Conservation (phyloP, 2,888 invertebrate species). For the Heliconius ethilla region DNA sequence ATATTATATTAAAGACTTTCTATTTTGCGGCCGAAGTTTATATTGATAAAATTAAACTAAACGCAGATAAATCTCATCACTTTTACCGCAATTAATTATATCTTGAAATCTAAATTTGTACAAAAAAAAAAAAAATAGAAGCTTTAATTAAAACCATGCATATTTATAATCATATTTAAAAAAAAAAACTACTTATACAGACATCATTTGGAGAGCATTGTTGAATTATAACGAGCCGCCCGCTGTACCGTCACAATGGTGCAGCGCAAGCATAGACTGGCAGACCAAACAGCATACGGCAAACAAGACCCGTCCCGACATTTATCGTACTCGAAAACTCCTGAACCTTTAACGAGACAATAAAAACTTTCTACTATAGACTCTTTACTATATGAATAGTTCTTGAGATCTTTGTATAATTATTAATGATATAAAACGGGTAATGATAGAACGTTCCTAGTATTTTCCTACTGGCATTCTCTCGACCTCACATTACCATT, state of each 20-base stretch:
- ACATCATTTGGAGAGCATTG: slow-evolving; percentile 34
- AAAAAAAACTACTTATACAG: slow-evolving; percentile 20
- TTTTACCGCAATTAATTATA: slow-evolving; percentile 20
- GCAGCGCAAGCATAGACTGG: slow-evolving; percentile 63
- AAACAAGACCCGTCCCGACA: slow-evolving; percentile 59
- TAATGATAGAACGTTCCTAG: slow-evolving; percentile 32
- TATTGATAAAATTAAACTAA: slow-evolving; percentile 5
- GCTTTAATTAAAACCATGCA: slow-evolving; percentile 24
- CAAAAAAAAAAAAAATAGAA: slow-evolving; percentile 9
- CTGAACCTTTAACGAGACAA: slow-evolving; percentile 11
- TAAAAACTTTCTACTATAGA: slow-evolving; percentile 10
- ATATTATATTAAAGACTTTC: slow-evolving; percentile 8
- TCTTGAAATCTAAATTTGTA: slow-evolving; percentile 16
- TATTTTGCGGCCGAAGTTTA: too few relatives aligned
- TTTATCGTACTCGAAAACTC: slow-evolving; percentile 42
- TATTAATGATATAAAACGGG: background rate
- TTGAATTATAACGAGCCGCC: slow-evolving; percentile 44
- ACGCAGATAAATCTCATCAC: background rate
- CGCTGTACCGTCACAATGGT: slow-evolving; percentile 60
- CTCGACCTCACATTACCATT: slow-evolving; percentile 45
- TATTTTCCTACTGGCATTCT: slow-evolving; percentile 42
- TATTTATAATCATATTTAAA: slow-evolving; percentile 22
- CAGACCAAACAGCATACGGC: slow-evolving; percentile 62
- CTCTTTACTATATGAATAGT: slow-evolving; percentile 1
- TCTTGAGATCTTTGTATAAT: background rate